These are phyloP conservation scores for Epinotia ramella DNA, from an alignment of 2,888 invertebrate genomes.

Conservation along the genomic window DNA sequence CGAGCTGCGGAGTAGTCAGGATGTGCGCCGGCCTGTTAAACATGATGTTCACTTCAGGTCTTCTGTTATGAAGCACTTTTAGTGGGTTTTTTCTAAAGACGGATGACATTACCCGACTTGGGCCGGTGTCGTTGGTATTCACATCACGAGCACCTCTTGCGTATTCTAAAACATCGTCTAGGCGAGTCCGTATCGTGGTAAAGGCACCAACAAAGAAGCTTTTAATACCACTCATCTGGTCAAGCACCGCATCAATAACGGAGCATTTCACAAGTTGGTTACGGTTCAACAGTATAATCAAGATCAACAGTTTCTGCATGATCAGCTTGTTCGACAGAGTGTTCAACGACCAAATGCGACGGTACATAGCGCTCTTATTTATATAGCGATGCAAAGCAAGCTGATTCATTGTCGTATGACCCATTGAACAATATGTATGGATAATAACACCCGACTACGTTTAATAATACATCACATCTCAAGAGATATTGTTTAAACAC, in stretches of 20 bases:
- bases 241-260: constrained; percentile 51
- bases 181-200: neutral
- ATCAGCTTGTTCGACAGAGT: constrained; percentile 16
- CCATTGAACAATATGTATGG: neutral
- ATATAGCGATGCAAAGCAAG: constrained; percentile 4
- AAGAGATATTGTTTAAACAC: constrained; percentile 6
- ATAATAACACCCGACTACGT: constrained; percentile 1
- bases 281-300: constrained; percentile 47
- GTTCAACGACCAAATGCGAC: constrained; percentile 6
- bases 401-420: neutral
- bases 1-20: constrained; percentile 65
- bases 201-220: neutral
- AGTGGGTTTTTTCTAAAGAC: neutral
- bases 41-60: neutral
- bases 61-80: neutral
- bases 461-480: neutral
- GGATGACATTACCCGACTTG: neutral
- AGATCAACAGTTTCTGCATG: constrained; percentile 50
- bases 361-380: neutral
- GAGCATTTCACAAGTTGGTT: constrained; percentile 54
- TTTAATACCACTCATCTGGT: neutral
- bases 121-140: neutral
- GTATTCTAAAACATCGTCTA: neutral
- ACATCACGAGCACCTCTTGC: no score
- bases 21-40: neutral